Percentiles rank a stretch among this genome's conserved stretches.
Evolutionary conservation across 2,888 invertebrate genomes (phyloP).

Genomic region (Leptinotarsa peninsularis): DNA sequence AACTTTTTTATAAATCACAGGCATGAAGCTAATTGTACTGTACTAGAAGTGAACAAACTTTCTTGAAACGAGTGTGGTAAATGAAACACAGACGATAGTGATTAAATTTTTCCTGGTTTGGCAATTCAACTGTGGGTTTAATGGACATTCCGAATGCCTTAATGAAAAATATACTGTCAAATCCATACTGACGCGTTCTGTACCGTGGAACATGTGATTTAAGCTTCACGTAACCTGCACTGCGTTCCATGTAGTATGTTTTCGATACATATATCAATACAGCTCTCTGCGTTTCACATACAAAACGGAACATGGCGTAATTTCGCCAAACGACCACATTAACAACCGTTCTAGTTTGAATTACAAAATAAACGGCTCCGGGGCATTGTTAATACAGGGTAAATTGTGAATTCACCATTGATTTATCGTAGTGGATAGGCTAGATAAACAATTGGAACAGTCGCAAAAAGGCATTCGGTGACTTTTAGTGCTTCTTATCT

Average conservation of each 20-base stretch:
- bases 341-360: constrained; percentile 31
- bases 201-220: not conserved
- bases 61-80: too few species aligned
- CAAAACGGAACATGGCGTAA: constrained; percentile 35
- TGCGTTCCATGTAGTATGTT: constrained; percentile 6
- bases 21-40: too few species aligned
- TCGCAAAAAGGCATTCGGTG: constrained; percentile 46
- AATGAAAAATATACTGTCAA: not conserved
- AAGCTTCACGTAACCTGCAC: not conserved
- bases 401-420: constrained; percentile 45
- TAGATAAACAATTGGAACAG: constrained; percentile 51
- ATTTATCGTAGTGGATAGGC: constrained; percentile 45
- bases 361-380: constrained; percentile 41
- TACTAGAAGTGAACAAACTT: too few species aligned
- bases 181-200: not conserved
- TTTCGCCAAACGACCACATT: constrained; percentile 30
- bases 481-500: constrained; percentile 47
- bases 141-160: not conserved
- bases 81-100: too few species aligned
- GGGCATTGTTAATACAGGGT: constrained; percentile 44
- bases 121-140: not conserved
- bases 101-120: too few species aligned
- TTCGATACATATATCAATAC: constrained; percentile 20
- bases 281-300: constrained; percentile 12
- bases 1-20: too few species aligned